A percentile compares a stretch with the other conserved stretches of the same genome.
These are phyloP conservation scores for Celastrina argiolus DNA, from an alignment of 2,888 invertebrate species.

Conservation along the genomic window DNA sequence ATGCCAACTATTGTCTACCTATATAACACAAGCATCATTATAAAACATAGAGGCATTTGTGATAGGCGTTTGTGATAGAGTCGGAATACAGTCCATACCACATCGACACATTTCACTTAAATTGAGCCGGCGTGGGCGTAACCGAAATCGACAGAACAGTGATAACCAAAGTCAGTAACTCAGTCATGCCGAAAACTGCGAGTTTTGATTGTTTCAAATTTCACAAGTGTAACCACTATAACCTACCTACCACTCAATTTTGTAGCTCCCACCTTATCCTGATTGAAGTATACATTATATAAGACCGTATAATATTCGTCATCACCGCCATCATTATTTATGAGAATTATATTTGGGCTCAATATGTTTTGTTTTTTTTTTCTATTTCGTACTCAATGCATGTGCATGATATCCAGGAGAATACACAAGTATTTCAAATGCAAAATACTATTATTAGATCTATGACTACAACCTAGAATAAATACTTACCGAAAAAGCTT, in stretches of 20 bases:
- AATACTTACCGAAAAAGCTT: conserved; percentile 92
- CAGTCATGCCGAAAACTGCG: conserved; percentile 4
- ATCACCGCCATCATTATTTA: no score
- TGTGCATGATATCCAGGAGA: not conserved
- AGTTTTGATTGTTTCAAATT: not conserved
- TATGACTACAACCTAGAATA: not conserved
- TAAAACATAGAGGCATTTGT: no score
- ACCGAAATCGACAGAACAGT: not conserved
- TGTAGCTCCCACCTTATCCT: not conserved
- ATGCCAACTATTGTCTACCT: no score
- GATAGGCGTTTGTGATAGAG: not conserved
- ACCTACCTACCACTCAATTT: not conserved
- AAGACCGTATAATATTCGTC: no score
- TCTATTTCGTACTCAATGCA: no score
- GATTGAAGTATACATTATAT: not conserved
- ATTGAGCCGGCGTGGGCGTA: not conserved
- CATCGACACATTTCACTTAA: not conserved
- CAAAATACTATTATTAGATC: not conserved
- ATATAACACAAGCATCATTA: no score
- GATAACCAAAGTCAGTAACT: conserved; percentile 6
- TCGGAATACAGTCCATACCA: not conserved
- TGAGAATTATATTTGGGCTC: no score
- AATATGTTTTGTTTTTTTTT: no score
- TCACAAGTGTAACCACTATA: not conserved
- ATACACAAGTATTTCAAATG: not conserved